Evolutionary conservation across 2,888 invertebrate species (phyloP).

Genomic region (Catonia carolina): DNA sequence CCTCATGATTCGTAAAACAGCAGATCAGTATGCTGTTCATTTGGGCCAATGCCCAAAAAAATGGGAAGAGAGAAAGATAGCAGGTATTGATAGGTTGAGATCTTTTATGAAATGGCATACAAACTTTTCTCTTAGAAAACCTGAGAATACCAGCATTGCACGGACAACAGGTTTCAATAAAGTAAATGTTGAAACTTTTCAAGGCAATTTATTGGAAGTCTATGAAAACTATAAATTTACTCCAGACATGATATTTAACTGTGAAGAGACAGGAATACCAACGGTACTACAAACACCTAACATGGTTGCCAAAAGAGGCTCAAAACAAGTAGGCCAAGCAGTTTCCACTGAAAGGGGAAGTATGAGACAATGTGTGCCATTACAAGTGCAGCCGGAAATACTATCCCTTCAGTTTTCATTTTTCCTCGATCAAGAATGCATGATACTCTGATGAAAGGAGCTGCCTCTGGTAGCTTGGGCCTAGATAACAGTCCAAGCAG

Average conservation of each 20-base stretch:
- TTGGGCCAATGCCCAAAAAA: background rate
- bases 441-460: background rate
- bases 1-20: background rate
- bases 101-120: background rate
- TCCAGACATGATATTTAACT: background rate
- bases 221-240: background rate
- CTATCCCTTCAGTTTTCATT: background rate
- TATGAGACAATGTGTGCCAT: slow-evolving; percentile 1
- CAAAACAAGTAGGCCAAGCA: background rate
- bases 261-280: background rate
- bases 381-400: background rate
- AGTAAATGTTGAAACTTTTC: background rate
- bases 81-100: background rate
- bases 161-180: background rate
- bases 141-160: background rate
- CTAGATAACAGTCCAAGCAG: background rate
- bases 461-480: background rate
- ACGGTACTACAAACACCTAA: slow-evolving; percentile 2
- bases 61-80: background rate
- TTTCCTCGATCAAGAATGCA: background rate
- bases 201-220: background rate
- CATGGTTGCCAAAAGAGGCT: background rate
- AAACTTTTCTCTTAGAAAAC: background rate
- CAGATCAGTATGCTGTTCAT: background rate
- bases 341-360: background rate